Conservation (phyloP, 37 sponge, comb jelly and placozoan species). For the Oopsacas minuta region DNA sequence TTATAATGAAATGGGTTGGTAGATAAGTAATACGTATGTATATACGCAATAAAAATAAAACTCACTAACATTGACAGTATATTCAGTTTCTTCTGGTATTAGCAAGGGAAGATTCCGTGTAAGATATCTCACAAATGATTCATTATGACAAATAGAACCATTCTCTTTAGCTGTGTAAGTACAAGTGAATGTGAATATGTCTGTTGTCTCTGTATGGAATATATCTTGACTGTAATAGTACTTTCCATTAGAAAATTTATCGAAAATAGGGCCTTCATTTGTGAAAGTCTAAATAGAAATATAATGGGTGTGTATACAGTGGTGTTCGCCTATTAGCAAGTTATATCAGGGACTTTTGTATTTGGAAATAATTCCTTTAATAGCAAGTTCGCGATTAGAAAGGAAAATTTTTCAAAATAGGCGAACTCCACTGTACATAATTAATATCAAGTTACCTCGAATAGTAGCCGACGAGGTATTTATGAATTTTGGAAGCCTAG, state of each 20-base stretch:
- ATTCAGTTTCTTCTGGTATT: neutral
- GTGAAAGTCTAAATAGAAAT: constrained; percentile 10
- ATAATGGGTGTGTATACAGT: too few species aligned
- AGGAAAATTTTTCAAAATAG: too few species aligned
- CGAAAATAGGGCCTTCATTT: neutral
- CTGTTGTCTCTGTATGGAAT: neutral
- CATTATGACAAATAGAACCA: neutral
- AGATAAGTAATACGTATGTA: too few species aligned
- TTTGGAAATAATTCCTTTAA: too few species aligned
- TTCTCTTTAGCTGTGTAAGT: neutral
- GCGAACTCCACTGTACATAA: too few species aligned
- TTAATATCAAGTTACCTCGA: too few species aligned
- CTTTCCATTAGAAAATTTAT: neutral
- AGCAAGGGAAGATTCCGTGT: neutral
- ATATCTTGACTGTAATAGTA: neutral
- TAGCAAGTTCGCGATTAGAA: too few species aligned
- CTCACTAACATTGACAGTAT: neutral
- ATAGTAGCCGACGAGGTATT: too few species aligned
- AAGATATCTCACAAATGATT: neutral
- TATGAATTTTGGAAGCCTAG: too few species aligned
- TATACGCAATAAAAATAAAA: neutral
- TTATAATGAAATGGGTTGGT: too few species aligned
- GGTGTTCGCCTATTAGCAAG: too few species aligned
- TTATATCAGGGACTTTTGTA: too few species aligned
- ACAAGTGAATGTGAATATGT: neutral